Evolutionary conservation across 2,113 vertebrate species (phyloP).

Genomic region (Picathartes gymnocephalus): DNA sequence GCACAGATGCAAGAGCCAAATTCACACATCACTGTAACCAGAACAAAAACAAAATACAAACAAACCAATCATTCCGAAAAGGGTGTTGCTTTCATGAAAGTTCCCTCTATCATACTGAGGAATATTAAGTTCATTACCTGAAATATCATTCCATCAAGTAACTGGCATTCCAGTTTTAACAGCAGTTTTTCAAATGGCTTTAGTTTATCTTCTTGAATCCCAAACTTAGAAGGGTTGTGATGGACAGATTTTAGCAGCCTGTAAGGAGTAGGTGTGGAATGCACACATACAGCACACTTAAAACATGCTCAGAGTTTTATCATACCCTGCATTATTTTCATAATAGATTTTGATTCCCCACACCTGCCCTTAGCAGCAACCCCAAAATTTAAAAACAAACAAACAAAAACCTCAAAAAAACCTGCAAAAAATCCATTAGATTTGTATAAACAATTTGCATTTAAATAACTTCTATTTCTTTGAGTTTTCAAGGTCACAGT

Average conservation of each 20-base stretch:
- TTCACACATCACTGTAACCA: not conserved
- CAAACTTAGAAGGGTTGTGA: conserved; percentile 96
- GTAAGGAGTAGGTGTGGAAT: not conserved
- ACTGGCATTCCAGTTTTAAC: conserved; percentile 90
- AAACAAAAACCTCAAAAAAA: not conserved
- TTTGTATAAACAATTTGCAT: not conserved
- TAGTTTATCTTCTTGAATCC: conserved; percentile 92
- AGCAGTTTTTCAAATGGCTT: conserved; percentile 98
- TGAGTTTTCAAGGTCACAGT: not conserved
- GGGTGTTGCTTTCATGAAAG: not conserved
- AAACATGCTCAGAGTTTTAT: not conserved
- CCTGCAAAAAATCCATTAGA: not conserved
- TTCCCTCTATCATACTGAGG: not conserved
- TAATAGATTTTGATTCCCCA: not conserved
- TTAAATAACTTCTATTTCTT: not conserved
- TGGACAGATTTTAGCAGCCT: conserved; percentile 97
- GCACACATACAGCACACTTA: not conserved
- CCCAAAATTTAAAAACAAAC: not conserved
- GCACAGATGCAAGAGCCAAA: not conserved
- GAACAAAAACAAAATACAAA: not conserved
- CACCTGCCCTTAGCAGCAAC: not conserved
- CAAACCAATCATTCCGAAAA: not conserved
- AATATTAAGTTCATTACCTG: conserved; percentile 78
- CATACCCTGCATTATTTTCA: not conserved
- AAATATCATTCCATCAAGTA: conserved; percentile 93